These are phyloP conservation scores for Notechis scutatus DNA, from an alignment of 2,113 vertebrate genomes.

Conservation along the genomic window DNA sequence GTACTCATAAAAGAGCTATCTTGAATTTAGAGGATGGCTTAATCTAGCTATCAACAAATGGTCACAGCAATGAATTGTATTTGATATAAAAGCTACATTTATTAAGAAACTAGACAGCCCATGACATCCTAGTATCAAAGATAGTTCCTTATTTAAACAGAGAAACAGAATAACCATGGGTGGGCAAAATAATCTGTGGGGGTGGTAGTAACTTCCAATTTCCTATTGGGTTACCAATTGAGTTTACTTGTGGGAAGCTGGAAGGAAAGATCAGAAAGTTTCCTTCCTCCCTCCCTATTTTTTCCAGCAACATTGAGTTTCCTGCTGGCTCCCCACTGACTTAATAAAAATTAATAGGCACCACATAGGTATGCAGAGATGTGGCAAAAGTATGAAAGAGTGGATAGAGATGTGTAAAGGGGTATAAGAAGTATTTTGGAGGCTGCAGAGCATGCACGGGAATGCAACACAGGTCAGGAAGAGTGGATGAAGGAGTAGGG, in stretches of 20 bases:
- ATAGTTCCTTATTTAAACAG: neutral
- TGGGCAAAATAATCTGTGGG: neutral
- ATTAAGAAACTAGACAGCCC: neutral
- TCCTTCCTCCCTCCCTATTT: neutral
- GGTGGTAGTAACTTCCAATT: neutral
- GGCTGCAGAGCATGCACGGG: no score
- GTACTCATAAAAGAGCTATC: neutral
- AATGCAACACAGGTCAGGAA: no score
- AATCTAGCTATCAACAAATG: neutral
- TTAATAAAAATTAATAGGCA: no score
- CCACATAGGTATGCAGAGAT: no score
- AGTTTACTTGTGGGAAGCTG: neutral
- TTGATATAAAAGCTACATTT: neutral
- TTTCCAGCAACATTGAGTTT: no score
- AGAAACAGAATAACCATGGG: neutral
- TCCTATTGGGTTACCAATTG: neutral
- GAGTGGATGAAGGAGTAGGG: no score
- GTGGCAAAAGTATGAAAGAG: no score
- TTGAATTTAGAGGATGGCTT: neutral
- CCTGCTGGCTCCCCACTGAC: no score
- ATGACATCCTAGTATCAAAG: neutral
- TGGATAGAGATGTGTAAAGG: no score
- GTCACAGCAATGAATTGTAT: neutral
- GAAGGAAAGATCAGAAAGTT: neutral
- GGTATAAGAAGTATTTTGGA: no score